phyloP scores from a whole-genome alignment of 2,888 invertebrate species.

The Acanthopleura granulata region DNA sequence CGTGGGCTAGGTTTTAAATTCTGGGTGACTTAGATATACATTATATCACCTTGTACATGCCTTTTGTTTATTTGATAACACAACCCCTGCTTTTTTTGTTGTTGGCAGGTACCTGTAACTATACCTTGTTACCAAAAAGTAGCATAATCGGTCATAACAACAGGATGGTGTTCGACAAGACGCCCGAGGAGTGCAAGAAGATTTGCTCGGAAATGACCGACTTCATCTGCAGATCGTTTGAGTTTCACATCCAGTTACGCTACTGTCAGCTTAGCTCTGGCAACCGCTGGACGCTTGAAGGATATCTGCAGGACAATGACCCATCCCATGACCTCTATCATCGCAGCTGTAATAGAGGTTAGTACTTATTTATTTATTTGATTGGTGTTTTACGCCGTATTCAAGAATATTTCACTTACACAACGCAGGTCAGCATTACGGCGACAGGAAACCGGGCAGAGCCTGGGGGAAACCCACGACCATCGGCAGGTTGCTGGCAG shows the following conservation, averaged over 20 bases:
- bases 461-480: too few species aligned
- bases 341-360: constrained; percentile 1
- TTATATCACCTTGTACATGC: too few species aligned
- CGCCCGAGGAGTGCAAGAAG: not conserved
- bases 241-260: not conserved
- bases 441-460: too few species aligned
- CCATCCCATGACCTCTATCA: not conserved
- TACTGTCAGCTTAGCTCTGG: constrained; percentile 4
- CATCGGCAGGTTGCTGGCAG: too few species aligned
- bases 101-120: not conserved
- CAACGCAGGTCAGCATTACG: too few species aligned
- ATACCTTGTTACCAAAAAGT: not conserved
- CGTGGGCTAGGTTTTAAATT: too few species aligned
- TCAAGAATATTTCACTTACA: too few species aligned
- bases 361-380: too few species aligned
- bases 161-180: not conserved
- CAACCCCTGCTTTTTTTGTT: too few species aligned
- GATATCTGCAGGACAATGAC: not conserved
- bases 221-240: constrained; percentile 1
- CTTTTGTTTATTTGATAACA: too few species aligned
- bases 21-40: too few species aligned
- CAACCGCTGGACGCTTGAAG: not conserved
- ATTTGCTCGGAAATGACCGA: not conserved
- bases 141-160: constrained; percentile 3
- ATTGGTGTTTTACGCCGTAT: too few species aligned